Conservation (phyloP, 2,888 invertebrate genomes). For the Dinocampus coccinellae region DNA sequence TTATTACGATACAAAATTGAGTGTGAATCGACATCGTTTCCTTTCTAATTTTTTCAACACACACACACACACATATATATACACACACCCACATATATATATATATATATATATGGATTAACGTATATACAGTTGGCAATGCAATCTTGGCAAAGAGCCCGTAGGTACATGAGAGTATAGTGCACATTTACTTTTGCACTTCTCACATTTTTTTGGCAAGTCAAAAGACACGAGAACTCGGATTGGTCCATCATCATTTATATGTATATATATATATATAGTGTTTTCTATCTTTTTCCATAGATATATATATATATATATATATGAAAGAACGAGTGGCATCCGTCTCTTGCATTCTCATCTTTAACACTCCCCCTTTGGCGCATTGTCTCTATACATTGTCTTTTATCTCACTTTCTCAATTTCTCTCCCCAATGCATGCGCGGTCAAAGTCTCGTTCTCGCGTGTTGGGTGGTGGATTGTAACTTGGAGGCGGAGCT, state of each 20-base stretch:
- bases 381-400: slow-evolving; percentile 6
- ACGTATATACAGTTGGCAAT: background rate
- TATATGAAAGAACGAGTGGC: slow-evolving; percentile 10
- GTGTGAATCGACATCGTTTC: slow-evolving; percentile 11
- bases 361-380: background rate
- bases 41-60: background rate
- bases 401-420: background rate
- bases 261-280: background rate
- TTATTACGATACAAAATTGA: background rate
- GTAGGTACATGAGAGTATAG: slow-evolving; percentile 10
- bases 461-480: slow-evolving; percentile 34
- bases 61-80: background rate
- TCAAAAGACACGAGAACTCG: background rate
- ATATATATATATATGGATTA: background rate
- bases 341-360: slow-evolving; percentile 12
- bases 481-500: slow-evolving; percentile 42
- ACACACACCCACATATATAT: background rate
- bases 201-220: background rate
- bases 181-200: slow-evolving; percentile 19
- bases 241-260: slow-evolving; percentile 19
- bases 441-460: slow-evolving; percentile 14
- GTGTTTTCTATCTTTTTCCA: background rate
- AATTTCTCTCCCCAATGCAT: background rate
- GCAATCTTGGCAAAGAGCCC: slow-evolving; percentile 35
- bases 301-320: background rate